A percentile compares a stretch with the other conserved stretches of the same genome.
phyloP scores from a whole-genome alignment of 2,888 invertebrate genomes.

The Sphinx pinastri region DNA sequence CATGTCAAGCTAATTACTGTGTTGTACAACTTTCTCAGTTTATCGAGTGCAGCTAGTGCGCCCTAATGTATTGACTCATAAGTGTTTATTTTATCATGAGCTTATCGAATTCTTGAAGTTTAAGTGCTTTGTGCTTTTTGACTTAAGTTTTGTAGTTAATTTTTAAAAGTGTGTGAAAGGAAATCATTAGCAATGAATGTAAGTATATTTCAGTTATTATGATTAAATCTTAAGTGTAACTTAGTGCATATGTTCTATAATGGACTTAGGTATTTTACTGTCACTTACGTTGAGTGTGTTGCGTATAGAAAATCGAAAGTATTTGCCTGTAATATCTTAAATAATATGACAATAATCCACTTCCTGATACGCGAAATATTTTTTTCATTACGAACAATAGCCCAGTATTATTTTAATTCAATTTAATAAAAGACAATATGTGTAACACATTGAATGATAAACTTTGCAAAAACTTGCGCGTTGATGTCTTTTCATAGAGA shows the following conservation, averaged over 20 bases:
- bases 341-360: background rate
- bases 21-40: constrained; percentile 17
- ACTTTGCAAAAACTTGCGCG: background rate
- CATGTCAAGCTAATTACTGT: constrained; percentile 33
- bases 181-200: constrained; percentile 71
- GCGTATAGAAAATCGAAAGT: background rate
- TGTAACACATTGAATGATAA: background rate
- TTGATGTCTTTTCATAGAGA: constrained; percentile 15
- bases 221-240: background rate
- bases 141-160: constrained; percentile 27
- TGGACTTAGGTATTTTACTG: background rate
- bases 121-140: constrained; percentile 20
- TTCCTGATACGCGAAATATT: too few species aligned
- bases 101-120: constrained; percentile 17
- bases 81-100: constrained; percentile 26
- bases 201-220: constrained; percentile 44
- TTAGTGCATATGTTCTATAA: background rate
- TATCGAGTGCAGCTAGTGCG: constrained; percentile 7
- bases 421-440: background rate
- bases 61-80: constrained; percentile 22
- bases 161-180: constrained; percentile 38
- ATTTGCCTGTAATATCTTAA: background rate
- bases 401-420: too few species aligned
- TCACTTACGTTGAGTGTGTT: background rate
- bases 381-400: too few species aligned